Evolutionary conservation across 2,888 invertebrate genomes (phyloP).

Genomic region (Ceramica pisi): DNA sequence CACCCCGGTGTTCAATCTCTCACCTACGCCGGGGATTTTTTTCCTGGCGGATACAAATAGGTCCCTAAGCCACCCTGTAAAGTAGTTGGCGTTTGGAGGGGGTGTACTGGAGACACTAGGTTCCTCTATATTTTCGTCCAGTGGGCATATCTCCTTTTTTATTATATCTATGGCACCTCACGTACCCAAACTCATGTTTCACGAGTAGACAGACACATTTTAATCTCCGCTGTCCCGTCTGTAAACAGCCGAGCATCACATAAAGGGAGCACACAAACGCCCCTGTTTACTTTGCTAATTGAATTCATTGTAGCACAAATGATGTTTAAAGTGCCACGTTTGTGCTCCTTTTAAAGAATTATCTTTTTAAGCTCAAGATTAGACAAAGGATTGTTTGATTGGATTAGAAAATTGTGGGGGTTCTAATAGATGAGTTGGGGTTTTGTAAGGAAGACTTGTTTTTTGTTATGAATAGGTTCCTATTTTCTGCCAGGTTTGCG

Average conservation of each 20-base stretch:
- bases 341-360: slow-evolving; percentile 74
- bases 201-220: slow-evolving; percentile 62
- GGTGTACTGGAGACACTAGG: no score
- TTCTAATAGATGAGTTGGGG: slow-evolving; percentile 14
- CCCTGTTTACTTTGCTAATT: slow-evolving; percentile 87
- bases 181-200: slow-evolving; percentile 22
- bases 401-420: slow-evolving; percentile 57
- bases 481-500: no score
- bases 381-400: slow-evolving; percentile 56
- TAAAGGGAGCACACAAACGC: slow-evolving; percentile 75
- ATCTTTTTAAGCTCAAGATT: slow-evolving; percentile 69
- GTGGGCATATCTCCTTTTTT: no score
- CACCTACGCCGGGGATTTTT: no score
- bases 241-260: slow-evolving; percentile 79
- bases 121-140: no score
- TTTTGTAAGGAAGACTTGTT: neutral
- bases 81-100: no score
- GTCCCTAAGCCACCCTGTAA: no score
- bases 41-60: no score
- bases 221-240: slow-evolving; percentile 68
- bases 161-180: no score
- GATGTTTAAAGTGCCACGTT: slow-evolving; percentile 80
- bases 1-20: no score
- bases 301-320: slow-evolving; percentile 88
- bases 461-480: neutral